These are phyloP conservation scores for Rallus crepitans DNA, from an alignment of 2,797 vertebrate species.

Conservation along the genomic window DNA sequence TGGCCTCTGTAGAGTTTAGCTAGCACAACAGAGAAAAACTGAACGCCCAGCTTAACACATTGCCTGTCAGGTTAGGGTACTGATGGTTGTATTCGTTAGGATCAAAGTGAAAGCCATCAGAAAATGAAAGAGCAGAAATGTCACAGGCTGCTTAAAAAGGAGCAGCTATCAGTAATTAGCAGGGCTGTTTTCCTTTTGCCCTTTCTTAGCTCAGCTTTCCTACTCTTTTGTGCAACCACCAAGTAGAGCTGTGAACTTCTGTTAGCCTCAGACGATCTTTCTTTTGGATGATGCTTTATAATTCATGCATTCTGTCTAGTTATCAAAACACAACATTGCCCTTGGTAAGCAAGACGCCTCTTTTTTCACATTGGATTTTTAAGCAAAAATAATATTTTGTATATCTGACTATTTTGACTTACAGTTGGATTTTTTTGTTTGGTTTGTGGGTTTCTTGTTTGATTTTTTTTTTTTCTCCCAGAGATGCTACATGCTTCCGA, in stretches of 20 bases:
- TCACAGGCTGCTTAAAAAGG: slow-evolving; percentile 17
- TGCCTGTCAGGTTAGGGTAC: slow-evolving; percentile 21
- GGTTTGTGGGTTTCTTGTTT: too few species aligned
- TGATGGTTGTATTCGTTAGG: slow-evolving; percentile 23
- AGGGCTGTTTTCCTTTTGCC: neutral
- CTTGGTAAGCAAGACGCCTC: neutral
- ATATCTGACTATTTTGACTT: neutral
- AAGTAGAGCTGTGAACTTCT: neutral
- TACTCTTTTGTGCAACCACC: neutral
- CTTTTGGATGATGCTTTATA: neutral
- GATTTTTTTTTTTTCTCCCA: neutral
- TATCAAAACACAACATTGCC: neutral
- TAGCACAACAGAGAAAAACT: slow-evolving; percentile 13
- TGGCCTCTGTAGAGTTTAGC: slow-evolving; percentile 26
- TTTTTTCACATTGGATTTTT: neutral
- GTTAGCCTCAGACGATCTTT: neutral
- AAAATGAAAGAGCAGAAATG: slow-evolving; percentile 18
- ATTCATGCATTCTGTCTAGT: neutral
- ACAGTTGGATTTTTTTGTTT: too few species aligned
- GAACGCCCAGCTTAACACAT: neutral
- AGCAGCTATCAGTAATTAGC: neutral
- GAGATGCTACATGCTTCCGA: neutral
- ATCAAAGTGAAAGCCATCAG: slow-evolving; percentile 58
- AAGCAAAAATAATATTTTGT: neutral
- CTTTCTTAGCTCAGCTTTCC: neutral